Evolutionary conservation across 2,888 invertebrate species (phyloP), one percentile per base, ranked within the genome.

Genomic region (Volucella inflata): DNA sequence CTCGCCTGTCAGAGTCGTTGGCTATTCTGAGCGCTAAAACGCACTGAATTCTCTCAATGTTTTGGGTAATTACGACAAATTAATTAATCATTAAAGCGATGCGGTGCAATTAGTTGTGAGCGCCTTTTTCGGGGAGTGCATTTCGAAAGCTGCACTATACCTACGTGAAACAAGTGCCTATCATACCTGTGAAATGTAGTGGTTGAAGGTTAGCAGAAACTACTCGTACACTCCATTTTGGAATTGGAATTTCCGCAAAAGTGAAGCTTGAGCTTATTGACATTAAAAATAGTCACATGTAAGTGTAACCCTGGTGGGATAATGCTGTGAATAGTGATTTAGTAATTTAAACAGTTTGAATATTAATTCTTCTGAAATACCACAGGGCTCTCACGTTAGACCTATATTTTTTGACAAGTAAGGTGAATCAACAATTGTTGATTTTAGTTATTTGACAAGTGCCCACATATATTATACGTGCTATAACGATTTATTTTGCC

Each of bases 41-140:
- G 57, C 6, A 6, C 30, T 53, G 36, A 42, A 72, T 55, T 36
- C 21, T 38, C 68, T 74, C 59, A 64, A 70, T 59, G 75, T 84
- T 84, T 75, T 42, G 64, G 79, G 48, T 79, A 70, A 78, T 75
- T 79, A 75, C 79, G 79, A 84, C 83, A 79, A 84, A 84, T 84
- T 84, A 84, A 84, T 84, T 84, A 57, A 79, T 79, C 79, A 79
- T 84, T 79, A 70, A 79, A 30, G 30, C 30, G 30, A 30, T 30
- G 70, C 64, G 59, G 16, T 79, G 74, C 79, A 84, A 84, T 84
- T 84, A 84, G 74, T 79, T 77, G 71, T 55, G 14, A 71, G 42
- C 59, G 42, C 79, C 78, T 75, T 70, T 64, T 75, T 68, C 70
- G 74, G 74, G 16, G 57, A 46, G 59, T 48, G 36, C 51, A 12